Conservation (phyloP, 2,797 vertebrate species). For the Alauda arvensis region DNA sequence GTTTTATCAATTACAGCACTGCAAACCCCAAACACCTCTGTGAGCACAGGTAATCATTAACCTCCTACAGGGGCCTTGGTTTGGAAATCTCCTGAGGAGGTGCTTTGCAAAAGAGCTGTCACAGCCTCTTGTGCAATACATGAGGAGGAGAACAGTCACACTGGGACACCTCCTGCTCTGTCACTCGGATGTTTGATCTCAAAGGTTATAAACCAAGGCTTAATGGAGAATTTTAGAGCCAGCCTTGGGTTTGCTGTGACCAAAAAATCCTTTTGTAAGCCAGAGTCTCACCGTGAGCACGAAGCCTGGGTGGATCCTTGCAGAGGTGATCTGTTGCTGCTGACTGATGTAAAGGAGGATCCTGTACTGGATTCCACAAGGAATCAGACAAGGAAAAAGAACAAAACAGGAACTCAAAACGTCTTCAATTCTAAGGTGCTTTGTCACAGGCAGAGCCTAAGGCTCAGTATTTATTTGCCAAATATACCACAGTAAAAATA, state of each 20-base stretch:
- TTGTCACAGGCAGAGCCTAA: neutral
- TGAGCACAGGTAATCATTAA: neutral
- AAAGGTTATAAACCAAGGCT: neutral
- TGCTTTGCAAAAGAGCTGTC: neutral
- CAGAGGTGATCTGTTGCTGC: slow-evolving; percentile 86
- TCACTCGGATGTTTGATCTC: neutral
- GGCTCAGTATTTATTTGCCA: neutral
- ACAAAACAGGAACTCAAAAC: neutral
- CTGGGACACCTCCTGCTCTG: neutral
- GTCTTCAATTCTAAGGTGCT: neutral
- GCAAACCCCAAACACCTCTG: neutral
- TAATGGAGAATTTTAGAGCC: neutral
- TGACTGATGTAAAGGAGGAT: slow-evolving; percentile 91
- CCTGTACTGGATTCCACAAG: slow-evolving; percentile 83
- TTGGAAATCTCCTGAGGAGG: neutral
- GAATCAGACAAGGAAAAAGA: neutral
- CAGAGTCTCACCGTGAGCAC: slow-evolving; percentile 82
- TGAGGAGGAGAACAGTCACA: neutral
- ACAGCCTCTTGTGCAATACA: neutral
- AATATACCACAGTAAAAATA: neutral
- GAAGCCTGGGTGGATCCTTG: slow-evolving; percentile 85
- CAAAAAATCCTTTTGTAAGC: neutral
- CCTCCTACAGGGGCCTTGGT: fast-evolving
- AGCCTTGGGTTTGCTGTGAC: neutral
- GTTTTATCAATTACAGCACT: neutral